Conservation (phyloP, 2,797 vertebrate species). For the Coregonus sp. region DNA sequence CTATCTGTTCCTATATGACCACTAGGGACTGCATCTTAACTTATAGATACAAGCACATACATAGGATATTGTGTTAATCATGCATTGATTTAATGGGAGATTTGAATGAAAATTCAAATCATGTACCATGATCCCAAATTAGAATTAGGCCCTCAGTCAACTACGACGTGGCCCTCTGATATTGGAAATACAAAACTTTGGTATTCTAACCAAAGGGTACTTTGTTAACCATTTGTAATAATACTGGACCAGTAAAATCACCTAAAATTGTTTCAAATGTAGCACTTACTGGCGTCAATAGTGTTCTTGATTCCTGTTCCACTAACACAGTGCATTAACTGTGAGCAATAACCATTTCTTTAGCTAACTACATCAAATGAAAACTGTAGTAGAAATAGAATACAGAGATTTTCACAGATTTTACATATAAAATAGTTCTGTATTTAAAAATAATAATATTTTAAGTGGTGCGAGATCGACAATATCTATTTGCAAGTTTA, state of each 20-base stretch:
- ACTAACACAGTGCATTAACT: not conserved
- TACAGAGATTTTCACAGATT: not conserved
- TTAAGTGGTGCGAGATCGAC: too few species aligned
- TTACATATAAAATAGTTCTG: too few species aligned
- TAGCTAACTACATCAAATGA: not conserved
- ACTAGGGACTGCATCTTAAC: not conserved
- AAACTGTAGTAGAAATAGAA: not conserved
- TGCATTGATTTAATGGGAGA: not conserved
- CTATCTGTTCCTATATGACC: not conserved
- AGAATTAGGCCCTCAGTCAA: not conserved
- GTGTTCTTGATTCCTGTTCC: not conserved
- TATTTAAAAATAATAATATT: too few species aligned
- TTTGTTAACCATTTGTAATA: not conserved
- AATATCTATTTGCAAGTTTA: too few species aligned
- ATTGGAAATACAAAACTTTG: not conserved
- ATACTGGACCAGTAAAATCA: not conserved
- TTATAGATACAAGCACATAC: not conserved
- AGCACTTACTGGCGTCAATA: slow-evolving; percentile 30
- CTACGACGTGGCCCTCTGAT: not conserved
- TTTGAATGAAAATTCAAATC: not conserved
- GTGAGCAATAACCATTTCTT: not conserved
- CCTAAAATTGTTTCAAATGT: not conserved
- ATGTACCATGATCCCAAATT: not conserved
- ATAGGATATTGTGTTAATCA: not conserved
- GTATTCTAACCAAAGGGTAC: not conserved